Evolutionary conservation across 2,888 invertebrate species (phyloP).

Genomic region (Altica lythri): DNA sequence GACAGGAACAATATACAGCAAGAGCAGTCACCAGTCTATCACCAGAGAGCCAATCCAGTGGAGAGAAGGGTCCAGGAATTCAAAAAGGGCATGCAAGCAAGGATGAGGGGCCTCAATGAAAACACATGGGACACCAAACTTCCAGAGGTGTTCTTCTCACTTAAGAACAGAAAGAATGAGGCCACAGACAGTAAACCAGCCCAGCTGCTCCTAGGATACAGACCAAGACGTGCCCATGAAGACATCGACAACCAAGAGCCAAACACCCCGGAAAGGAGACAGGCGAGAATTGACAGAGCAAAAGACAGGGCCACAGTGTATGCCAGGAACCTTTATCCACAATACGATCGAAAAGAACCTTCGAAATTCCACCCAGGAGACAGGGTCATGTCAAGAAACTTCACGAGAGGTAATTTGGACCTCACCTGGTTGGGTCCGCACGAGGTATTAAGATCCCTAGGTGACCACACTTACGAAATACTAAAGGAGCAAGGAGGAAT

Average conservation of each 20-base stretch:
- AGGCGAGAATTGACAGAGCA: no score
- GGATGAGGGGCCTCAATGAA: not conserved
- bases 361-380: not conserved
- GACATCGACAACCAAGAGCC: not conserved
- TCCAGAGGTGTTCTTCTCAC: not conserved
- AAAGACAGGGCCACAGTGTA: not conserved
- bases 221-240: not conserved
- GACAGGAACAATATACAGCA: not conserved
- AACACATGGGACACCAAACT: not conserved
- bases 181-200: not conserved
- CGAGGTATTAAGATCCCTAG: not conserved
- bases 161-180: not conserved
- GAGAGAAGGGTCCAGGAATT: constrained; percentile 39
- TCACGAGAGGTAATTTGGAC: not conserved
- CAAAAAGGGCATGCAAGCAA: constrained; percentile 27
- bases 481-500: no score
- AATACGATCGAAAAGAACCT: not conserved
- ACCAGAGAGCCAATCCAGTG: constrained; percentile 39
- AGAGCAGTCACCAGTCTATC: constrained; percentile 31
- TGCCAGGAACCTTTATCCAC: not conserved
- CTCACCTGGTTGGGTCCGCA: not conserved
- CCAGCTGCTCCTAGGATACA: not conserved
- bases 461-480: not conserved
- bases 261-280: no score
- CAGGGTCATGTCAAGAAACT: not conserved